Conservation (phyloP, 2,888 invertebrate genomes). For the Parnassius mnemosyne region DNA sequence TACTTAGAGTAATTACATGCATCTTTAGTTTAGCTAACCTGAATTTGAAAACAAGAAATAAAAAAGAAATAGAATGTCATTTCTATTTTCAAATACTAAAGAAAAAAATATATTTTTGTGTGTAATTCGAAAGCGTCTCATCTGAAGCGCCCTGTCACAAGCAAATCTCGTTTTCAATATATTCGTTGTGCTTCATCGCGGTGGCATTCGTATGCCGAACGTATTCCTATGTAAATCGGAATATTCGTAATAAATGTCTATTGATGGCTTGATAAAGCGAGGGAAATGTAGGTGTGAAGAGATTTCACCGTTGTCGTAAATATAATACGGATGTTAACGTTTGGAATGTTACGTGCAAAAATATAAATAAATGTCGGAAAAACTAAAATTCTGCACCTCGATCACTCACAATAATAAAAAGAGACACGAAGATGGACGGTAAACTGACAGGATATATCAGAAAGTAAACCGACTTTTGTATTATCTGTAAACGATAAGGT, state of each 20-base stretch:
- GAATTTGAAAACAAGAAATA: too few relatives aligned
- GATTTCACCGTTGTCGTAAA: conserved; percentile 8
- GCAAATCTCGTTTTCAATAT: conserved; percentile 23
- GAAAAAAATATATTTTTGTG: conserved; percentile 9
- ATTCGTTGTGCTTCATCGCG: conserved; percentile 10
- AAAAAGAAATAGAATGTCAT: too few relatives aligned
- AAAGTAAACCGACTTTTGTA: too few relatives aligned
- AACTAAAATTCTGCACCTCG: too few relatives aligned
- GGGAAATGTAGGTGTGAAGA: conserved; percentile 6
- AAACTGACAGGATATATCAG: too few relatives aligned
- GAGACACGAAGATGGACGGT: too few relatives aligned
- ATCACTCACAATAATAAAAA: too few relatives aligned
- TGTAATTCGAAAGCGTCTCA: conserved; percentile 14
- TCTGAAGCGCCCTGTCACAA: conserved; percentile 14
- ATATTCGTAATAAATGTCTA: conserved; percentile 32
- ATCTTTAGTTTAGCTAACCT: too few relatives aligned
- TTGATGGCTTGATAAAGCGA: conserved; percentile 15
- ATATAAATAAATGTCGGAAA: too few relatives aligned
- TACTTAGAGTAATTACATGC: too few relatives aligned
- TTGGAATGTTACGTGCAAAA: conserved; percentile 1
- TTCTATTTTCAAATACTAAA: conserved; percentile 7
- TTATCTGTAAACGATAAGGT: too few relatives aligned
- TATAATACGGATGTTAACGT: conserved; percentile 1
- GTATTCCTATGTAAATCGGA: conserved; percentile 40
- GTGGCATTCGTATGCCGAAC: conserved; percentile 23